Conservation (phyloP, 2,113 vertebrate species). For the Lates calcarifer region DNA sequence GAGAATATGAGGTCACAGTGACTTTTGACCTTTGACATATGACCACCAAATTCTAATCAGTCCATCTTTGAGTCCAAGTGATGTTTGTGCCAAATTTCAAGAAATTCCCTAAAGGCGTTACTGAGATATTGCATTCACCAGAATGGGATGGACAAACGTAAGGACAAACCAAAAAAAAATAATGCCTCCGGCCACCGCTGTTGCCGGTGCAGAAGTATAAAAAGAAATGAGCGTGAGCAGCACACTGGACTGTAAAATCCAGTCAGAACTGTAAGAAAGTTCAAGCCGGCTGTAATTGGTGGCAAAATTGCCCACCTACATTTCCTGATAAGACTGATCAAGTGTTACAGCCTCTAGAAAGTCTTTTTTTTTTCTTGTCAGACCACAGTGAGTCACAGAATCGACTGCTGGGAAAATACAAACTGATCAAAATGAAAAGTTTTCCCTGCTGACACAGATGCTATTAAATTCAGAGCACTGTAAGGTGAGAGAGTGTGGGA, state of each 20-base stretch:
- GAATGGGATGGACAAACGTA: no score
- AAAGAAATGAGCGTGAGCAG: background rate
- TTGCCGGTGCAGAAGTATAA: no score
- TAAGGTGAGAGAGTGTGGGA: constrained; percentile 34
- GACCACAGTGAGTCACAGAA: constrained; percentile 52
- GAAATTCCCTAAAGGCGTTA: no score
- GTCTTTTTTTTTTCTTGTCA: constrained; percentile 18
- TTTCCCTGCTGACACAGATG: constrained; percentile 57
- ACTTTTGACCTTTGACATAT: no score
- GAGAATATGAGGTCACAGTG: no score
- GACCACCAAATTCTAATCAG: no score
- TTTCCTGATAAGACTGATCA: constrained; percentile 5
- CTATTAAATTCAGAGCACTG: constrained; percentile 45
- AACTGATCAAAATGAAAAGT: constrained; percentile 61
- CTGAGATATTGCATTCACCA: no score
- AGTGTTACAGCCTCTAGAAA: constrained; percentile 34
- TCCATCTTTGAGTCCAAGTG: no score
- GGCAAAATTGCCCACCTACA: constrained; percentile 47
- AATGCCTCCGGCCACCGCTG: no score
- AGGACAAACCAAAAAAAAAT: no score
- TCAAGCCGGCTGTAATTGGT: constrained; percentile 21
- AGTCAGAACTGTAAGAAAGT: constrained; percentile 8
- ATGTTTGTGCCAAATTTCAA: no score
- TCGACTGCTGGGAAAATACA: constrained; percentile 47
- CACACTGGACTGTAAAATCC: background rate